Base-by-base conservation (phyloP, 2,888 invertebrate species). In the Polydrusus pterygomalis region DNA sequence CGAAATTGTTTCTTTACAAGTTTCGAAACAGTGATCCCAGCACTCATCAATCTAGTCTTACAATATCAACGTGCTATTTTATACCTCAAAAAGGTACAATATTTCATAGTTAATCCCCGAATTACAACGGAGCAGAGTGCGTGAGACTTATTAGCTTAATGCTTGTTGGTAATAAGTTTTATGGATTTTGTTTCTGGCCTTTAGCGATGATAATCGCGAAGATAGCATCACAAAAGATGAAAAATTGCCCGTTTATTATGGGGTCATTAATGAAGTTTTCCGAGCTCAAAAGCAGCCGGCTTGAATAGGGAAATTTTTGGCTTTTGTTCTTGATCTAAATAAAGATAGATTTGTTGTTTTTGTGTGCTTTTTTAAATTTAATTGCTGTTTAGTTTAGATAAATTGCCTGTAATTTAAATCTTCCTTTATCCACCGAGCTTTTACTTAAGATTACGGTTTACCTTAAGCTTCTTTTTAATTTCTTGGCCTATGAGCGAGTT, bases 81-180 rank as follows among this genome's bases (percentile, higher is more conserved):
- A 51, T 62, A 68, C 56, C 74, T 74, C 49, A 74, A 74, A 74
- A 65, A 62, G 68, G 63, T 45, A 45, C 65, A 70, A 75, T 75
- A 75, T 65, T 75, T 75, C 75, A 70, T 65, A 75, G 70, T 75
- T 75, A 75, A 65, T 65, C 70, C 38, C 60, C 34, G 45, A 51
- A 75, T 70, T 70, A 75, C 67, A 76, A 64, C 56, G 38, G 73
- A 40, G 58, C 71, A 72, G 63, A 64, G 77, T 75, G 77, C 72
- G 77, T 75, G 77, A 74, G 75, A 74, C 77, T 77, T 77, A 72
- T 77, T 77, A 77, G 72, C 77, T 72, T 77, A 77, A 77, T 77
- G 77, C 63, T 69, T 75, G 68, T 75, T 77, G 75, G 72, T 77
- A 77, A 77, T 77, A 77, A 77, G 77, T 77, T 77, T 77, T 77